Base-by-base conservation (phyloP, 1,140 invertebrate genomes). In the Teleogryllus occipitalis region DNA sequence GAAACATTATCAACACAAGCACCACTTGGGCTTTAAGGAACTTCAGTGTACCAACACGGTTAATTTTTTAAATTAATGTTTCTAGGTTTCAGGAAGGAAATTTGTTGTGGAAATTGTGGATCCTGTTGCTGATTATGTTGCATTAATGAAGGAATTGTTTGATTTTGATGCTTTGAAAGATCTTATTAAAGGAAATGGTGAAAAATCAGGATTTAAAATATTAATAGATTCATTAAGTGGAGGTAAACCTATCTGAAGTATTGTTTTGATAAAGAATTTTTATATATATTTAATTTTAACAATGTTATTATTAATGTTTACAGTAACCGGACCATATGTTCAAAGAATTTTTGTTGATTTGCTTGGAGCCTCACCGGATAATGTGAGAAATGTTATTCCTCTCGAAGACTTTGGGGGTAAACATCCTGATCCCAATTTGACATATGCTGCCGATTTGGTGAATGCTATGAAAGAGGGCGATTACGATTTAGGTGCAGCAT, bases 391-490 rank as follows among this genome's bases (percentile, higher is more conserved):
- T 72, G 91, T 90, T 72, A 90, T 88, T 5, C 95, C 97, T 0
- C 85, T 98, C 78, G 92, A 95, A 82, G 98, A 99, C 88, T 99
- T 99, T 88, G 98, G 98, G 27, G 97, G 97, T 48, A 89, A 93
- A 76, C 98, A 99, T 88, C 98, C 98, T 0, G 98, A 99, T 89
- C 98, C 98, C 27, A 99, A 99, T 89, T 89, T 99, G 49, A 99
- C 98, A 0, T 98, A 98, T 87, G 97, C 97, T 18, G 92, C 92
- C 75, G 92, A 95, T 85, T 90, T 99, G 49, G 96, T 98, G 0
- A 87, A 93, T 73, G 88, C 90, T 7, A 90, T 98, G 77, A 90
- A 92, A 83, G 89, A 91, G 82, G 94, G 95, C 3, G 91, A 93
- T 78, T 95, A 95, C 85, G 96, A 97, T 86, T 95, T 99, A 84